phyloP scores from a whole-genome alignment of 2,888 invertebrate genomes.

The Cryptophagus acutangulus region DNA sequence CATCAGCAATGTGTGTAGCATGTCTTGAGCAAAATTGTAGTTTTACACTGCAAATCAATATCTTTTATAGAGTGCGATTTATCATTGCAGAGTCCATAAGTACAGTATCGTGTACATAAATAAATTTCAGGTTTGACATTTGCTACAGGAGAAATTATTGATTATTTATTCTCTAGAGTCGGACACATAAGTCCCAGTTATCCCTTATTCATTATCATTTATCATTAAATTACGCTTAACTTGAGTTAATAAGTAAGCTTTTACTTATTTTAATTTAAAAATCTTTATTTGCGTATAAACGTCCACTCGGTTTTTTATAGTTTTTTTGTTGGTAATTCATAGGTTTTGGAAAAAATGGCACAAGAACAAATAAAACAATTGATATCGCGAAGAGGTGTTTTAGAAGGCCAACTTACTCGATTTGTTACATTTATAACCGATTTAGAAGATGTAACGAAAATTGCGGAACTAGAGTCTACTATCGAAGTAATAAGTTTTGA shows the following conservation, averaged over 20 bases:
- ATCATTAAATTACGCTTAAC: too few relatives aligned
- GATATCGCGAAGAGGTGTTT: too few relatives aligned
- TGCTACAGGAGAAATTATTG: slow-evolving; percentile 6
- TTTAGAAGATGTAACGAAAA: background rate
- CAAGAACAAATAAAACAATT: too few relatives aligned
- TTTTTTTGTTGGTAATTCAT: background rate
- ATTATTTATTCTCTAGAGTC: slow-evolving; percentile 3
- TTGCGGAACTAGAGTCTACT: background rate
- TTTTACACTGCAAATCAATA: background rate
- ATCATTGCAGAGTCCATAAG: slow-evolving; percentile 5
- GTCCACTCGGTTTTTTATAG: background rate
- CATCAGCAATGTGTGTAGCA: slow-evolving; percentile 5
- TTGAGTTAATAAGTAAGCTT: too few relatives aligned
- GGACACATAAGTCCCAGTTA: background rate
- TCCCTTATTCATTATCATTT: slow-evolving; percentile 2
- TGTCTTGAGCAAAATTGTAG: slow-evolving; percentile 2
- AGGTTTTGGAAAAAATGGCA: too few relatives aligned
- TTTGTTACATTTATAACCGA: background rate
- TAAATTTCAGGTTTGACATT: slow-evolving; percentile 8
- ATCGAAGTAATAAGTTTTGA: too few relatives aligned
- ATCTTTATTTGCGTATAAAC: background rate
- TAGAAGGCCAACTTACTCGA: too few relatives aligned
- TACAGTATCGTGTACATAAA: slow-evolving; percentile 5
- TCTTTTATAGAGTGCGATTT: slow-evolving; percentile 1
- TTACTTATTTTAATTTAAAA: too few relatives aligned